Evolutionary conservation across 1,140 invertebrate genomes (phyloP), one percentile per base, ranked within the genome.

Genomic region (Lordiphosa mommai): DNA sequence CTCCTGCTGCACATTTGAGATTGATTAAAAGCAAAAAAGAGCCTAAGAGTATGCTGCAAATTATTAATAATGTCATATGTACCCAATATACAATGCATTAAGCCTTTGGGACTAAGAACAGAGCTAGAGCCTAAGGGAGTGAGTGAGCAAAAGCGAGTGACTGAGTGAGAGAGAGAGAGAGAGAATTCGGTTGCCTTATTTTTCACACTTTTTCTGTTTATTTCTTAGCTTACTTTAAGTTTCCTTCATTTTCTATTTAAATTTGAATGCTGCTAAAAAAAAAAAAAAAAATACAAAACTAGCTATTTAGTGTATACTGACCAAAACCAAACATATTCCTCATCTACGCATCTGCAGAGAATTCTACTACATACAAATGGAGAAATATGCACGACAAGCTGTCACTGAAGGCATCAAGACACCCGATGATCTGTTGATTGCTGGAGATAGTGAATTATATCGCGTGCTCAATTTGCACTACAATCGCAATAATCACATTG

Each of bases 301-400:
- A 67, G 68, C 51, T 61, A 55, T 41, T 50, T 66, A 67, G 33
- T 50, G 67, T 67, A 63, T 82, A 82, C 76, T 82, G 76, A 82
- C 76, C 76, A 67, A 72, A 55, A 57, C 72, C 71, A 80, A 80
- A 80, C 77, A 80, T 77, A 77, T 82, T 80, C 76, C 76, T 82
- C 76, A 82, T 82, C 76, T 82, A 84, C 77, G 77, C 77, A 82
- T 86, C 93, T 94, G 37, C 94, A 99, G 98, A 90, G 98, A 99
- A 91, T 99, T 99, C 92, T 99, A 98, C 92, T 99, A 99, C 92
- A 99, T 99, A 88, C 98, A 99, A 92, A 99, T 99, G 98, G 99
- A 99, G 92, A 99, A 99, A 91, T 99, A 98, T 91, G 98, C 98
- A 49, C 93, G 98, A 73, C 97, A 99, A 91, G 96, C 97, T 23